These are phyloP conservation scores for Mus spicilegus DNA, from an alignment of 2,113 vertebrate species.

Conservation along the genomic window DNA sequence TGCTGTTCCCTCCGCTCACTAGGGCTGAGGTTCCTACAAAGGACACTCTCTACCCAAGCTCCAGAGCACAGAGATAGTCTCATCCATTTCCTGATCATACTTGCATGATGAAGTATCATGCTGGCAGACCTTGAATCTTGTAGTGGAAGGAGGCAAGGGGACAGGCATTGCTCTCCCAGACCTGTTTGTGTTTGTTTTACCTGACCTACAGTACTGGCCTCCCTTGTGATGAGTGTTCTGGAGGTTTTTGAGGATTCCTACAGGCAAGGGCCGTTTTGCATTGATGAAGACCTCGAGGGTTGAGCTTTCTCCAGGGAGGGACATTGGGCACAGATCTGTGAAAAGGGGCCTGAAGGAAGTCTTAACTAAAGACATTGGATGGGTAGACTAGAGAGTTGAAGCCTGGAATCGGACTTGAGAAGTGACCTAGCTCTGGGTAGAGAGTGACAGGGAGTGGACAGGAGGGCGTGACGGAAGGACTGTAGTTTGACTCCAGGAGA, in stretches of 20 bases:
- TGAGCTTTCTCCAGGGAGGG: neutral
- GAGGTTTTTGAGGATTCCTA: neutral
- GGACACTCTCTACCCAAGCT: neutral
- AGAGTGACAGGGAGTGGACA: neutral
- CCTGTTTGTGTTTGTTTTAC: neutral
- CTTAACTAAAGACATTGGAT: neutral
- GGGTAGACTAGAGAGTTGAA: neutral
- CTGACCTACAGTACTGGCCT: neutral
- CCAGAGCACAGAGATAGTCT: neutral
- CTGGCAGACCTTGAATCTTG: neutral
- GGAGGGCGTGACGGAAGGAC: neutral
- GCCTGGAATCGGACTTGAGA: neutral
- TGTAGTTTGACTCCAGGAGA: neutral
- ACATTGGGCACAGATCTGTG: neutral
- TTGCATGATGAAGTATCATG: accelerated
- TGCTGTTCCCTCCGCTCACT: neutral
- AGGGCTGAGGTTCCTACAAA: neutral
- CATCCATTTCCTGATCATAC: no score
- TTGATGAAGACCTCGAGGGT: no score
- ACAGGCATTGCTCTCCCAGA: neutral
- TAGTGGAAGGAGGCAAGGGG: neutral
- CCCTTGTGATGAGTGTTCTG: neutral
- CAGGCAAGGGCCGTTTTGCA: neutral
- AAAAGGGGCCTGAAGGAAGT: neutral
- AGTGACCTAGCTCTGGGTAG: neutral